Conservation (phyloP, 2,113 vertebrate species). For the Microtus pennsylvanicus region DNA sequence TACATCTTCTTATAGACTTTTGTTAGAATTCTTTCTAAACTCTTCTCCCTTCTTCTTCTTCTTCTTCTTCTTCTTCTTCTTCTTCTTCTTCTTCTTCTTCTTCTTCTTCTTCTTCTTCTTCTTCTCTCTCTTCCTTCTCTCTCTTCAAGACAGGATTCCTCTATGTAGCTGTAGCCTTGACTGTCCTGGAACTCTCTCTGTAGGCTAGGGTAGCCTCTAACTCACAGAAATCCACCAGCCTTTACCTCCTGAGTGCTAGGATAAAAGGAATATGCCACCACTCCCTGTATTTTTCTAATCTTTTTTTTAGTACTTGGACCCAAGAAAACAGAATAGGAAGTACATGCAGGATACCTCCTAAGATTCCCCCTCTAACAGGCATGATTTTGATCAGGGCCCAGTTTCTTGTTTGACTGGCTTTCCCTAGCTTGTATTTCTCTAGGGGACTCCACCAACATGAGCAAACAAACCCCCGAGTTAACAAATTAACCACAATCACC, state of each 20-base stretch:
- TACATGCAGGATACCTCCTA: background rate
- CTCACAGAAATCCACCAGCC: background rate
- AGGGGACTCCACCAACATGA: background rate
- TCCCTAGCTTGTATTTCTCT: background rate
- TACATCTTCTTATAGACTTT: conserved; percentile 45
- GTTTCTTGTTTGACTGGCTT: conserved; percentile 30
- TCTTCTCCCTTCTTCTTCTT: background rate
- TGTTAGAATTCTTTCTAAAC: background rate
- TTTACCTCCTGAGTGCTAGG: background rate
- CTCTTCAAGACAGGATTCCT: background rate
- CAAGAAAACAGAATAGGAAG: background rate
- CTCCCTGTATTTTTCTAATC: background rate
- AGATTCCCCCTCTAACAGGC: background rate
- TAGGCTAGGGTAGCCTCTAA: background rate
- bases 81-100: too few relatives aligned
- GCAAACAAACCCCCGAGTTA: background rate
- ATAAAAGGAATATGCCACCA: background rate
- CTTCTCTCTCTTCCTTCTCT: too few relatives aligned
- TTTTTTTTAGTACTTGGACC: background rate
- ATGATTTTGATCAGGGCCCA: background rate
- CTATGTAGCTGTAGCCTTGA: background rate
- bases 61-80: too few relatives aligned
- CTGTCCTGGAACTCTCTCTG: background rate
- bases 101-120: background rate
- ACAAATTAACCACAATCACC: background rate